Percentiles rank a stretch among this genome's conserved stretches.
phyloP scores from a whole-genome alignment of 2,888 invertebrate genomes.

The Habrosyne pyritoides region DNA sequence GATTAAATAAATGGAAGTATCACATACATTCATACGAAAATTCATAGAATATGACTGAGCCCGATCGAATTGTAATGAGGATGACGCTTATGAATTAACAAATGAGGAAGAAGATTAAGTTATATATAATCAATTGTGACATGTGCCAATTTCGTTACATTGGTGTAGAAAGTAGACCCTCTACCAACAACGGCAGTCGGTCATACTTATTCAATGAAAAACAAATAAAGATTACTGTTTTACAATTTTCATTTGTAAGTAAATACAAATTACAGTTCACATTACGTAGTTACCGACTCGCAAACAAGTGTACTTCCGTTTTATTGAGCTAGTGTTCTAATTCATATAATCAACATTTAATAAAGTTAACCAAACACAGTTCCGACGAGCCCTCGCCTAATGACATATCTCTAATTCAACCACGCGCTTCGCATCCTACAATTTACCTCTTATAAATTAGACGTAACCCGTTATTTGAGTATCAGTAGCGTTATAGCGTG shows the following conservation, averaged over 20 bases:
- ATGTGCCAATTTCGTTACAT: neutral
- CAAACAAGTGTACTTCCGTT: slow-evolving; percentile 45
- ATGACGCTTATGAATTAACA: neutral
- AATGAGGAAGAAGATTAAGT: too few species aligned
- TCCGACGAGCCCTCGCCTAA: slow-evolving; percentile 42
- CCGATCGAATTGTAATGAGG: too few species aligned
- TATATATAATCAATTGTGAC: neutral
- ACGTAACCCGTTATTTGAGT: slow-evolving; percentile 77
- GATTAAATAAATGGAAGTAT: too few species aligned
- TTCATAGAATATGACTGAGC: too few species aligned
- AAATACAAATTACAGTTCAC: slow-evolving; percentile 9
- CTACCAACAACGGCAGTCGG: neutral
- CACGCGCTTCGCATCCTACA: slow-evolving; percentile 72
- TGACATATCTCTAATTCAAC: slow-evolving; percentile 61
- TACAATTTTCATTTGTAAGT: neutral
- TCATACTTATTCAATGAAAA: neutral
- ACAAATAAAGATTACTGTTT: neutral
- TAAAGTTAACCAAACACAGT: slow-evolving; percentile 74
- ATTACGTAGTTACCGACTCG: slow-evolving; percentile 18
- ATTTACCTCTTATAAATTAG: slow-evolving; percentile 79
- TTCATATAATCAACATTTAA: slow-evolving; percentile 67
- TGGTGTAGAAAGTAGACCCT: neutral
- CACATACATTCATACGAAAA: too few species aligned
- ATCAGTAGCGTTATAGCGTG: slow-evolving; percentile 75
- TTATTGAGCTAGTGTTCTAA: slow-evolving; percentile 48